Conservation (phyloP, 2,888 invertebrate species). For the Trilocha varians region DNA sequence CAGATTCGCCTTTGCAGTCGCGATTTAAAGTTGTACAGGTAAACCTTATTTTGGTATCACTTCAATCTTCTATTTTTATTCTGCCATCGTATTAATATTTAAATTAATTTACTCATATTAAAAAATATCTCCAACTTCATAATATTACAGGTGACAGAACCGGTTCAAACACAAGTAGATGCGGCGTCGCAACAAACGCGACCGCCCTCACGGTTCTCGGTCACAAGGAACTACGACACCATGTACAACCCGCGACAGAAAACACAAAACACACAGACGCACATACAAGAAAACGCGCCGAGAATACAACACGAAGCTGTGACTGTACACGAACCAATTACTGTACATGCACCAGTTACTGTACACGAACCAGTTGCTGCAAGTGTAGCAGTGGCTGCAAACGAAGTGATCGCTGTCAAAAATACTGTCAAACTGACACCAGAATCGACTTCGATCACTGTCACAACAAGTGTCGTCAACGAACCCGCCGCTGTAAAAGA, state of each 20-base stretch:
- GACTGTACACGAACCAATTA: not conserved
- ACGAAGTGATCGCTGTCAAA: too few species aligned
- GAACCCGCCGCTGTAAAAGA: too few species aligned
- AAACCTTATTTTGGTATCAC: conserved; percentile 4
- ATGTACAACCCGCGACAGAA: conserved; percentile 32
- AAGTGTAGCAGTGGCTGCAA: not conserved
- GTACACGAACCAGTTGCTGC: not conserved
- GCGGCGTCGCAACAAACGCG: conserved; percentile 73
- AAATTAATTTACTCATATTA: too few species aligned
- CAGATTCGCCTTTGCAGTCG: conserved; percentile 75
- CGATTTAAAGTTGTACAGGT: conserved; percentile 70
- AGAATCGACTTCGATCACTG: too few species aligned
- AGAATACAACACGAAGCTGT: too few species aligned
- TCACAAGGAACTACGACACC: conserved; percentile 57
- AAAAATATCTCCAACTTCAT: too few species aligned
- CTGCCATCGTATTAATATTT: not conserved
- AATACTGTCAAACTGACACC: too few species aligned
- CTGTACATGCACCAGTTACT: not conserved
- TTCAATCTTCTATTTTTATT: not conserved
- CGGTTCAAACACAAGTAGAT: conserved; percentile 68
- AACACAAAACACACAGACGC: not conserved
- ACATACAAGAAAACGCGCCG: too few species aligned
- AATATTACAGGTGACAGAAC: conserved; percentile 50
- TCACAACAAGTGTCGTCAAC: too few species aligned
- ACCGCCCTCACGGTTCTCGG: conserved; percentile 51